These are phyloP conservation scores for Ascaphus truei DNA, from an alignment of 2,113 vertebrate species.

Conservation along the genomic window DNA sequence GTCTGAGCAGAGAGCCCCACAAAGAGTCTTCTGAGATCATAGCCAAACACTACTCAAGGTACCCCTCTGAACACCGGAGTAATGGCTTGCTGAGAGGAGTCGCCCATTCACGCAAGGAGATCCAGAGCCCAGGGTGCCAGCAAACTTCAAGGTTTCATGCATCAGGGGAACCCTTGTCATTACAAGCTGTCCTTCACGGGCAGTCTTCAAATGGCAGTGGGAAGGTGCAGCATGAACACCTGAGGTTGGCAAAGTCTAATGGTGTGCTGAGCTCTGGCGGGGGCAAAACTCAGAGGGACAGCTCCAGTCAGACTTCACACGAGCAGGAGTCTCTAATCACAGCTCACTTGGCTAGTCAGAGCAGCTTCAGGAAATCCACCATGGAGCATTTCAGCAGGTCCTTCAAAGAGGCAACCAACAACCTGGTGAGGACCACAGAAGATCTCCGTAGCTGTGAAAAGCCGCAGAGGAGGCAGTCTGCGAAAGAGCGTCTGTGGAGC, in stretches of 20 bases:
- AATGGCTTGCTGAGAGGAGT: conserved; percentile 69
- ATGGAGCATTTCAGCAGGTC: conserved; percentile 85
- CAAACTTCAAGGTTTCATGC: conserved; percentile 54
- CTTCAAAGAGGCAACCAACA: conserved; percentile 88
- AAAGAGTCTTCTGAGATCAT: conserved; percentile 59
- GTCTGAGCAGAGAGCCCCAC: conserved; percentile 47
- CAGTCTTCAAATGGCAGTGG: conserved; percentile 78
- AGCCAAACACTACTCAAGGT: conserved; percentile 66
- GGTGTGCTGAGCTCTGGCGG: conserved; percentile 69
- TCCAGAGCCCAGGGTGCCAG: conserved; percentile 39
- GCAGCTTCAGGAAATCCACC: conserved; percentile 73
- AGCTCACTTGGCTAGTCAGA: conserved; percentile 62
- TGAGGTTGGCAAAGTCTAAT: conserved; percentile 63
- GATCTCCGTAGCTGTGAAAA: conserved; percentile 78
- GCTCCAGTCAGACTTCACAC: conserved; percentile 68
- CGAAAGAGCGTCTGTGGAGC: conserved; percentile 77
- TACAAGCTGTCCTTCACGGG: conserved; percentile 79
- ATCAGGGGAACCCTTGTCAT: conserved; percentile 70
- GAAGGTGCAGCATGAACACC: conserved; percentile 64
- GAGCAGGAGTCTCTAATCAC: conserved; percentile 61
- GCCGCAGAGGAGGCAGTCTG: conserved; percentile 61
- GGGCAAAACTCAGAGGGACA: conserved; percentile 70
- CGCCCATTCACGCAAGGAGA: conserved; percentile 49
- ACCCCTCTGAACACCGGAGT: conserved; percentile 67
- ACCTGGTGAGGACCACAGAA: conserved; percentile 79